Evolutionary conservation across 2,113 vertebrate genomes (phyloP), one percentile per base, ranked within the genome.

Genomic region (Balaeniceps rex): DNA sequence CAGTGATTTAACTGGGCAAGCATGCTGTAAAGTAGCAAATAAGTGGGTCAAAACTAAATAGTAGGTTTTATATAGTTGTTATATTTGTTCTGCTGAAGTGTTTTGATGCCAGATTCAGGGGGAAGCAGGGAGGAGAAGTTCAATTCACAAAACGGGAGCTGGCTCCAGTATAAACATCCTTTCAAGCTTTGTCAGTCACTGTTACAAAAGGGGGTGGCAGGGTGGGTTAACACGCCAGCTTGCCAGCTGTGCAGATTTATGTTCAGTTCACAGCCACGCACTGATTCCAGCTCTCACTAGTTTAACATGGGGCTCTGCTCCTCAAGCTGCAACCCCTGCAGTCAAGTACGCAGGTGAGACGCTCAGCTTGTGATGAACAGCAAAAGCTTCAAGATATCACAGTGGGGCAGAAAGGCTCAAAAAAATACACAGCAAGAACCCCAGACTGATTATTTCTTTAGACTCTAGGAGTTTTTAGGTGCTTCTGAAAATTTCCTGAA

Each of bases 331-430:
- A 72, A 4, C 3, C 40, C 54, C 68, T 61, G 75, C 44, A 69
- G 23, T 38, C 66, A 21, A 29, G 47, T 3, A 54, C 1, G 1
- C 0, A 6, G 42, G 42, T 14, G 46, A 68, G 26, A 49, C 4
- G 12, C 47, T 44, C 11, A 54, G 54, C 33, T 90, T 4, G 2
- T 11, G 22, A 5, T 15, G 17, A 80, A 76, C 28, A 51, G 8
- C 54, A 89, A 16, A 24, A 83, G 7, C 40, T 65, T 55, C n/a
- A 51, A 40, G 33, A 38, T 7, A 52, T 31, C 44, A 60, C 31
- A 25, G 25, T 11, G 21, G 19, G 26, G 9, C 22, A 83, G 47
- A 79, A 63, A 83, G 5, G 11, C 11, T 65, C 2, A 33, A 49
- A 68, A 74, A 74, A 25, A 46, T 2, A 54, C 10, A 18, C 8